These are phyloP conservation scores for Anadara kagoshimensis DNA, from an alignment of 1,140 invertebrate genomes.

Conservation along the genomic window DNA sequence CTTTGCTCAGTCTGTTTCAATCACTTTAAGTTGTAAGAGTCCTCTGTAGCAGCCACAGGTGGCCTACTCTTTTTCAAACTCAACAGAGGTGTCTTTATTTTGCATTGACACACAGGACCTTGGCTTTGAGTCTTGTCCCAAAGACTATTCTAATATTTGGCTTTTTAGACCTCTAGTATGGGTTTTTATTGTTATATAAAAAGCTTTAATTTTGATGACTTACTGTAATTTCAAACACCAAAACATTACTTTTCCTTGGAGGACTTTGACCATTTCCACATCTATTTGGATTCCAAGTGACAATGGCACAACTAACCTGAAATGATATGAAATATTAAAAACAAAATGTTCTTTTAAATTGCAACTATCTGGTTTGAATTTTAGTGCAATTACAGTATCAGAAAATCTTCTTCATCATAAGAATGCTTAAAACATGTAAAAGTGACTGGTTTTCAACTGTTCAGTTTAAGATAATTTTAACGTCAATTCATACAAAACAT, in stretches of 20 bases:
- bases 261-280: conserved; percentile 45
- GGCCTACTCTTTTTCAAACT: too few species aligned
- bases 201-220: neutral
- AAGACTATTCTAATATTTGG: too few species aligned
- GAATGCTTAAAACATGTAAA: too few species aligned
- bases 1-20: too few species aligned
- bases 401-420: neutral
- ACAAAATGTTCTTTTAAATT: neutral
- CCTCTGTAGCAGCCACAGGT: too few species aligned
- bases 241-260: conserved; percentile 2
- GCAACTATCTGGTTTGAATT: neutral
- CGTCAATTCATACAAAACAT: too few species aligned
- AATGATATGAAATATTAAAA: neutral
- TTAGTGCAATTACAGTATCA: neutral
- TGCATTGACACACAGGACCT: too few species aligned
- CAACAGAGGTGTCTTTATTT: too few species aligned
- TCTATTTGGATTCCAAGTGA: conserved; percentile 36
- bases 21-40: too few species aligned
- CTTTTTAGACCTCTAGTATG: too few species aligned
- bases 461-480: neutral
- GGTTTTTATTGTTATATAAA: too few species aligned
- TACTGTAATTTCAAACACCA: conserved; percentile 30
- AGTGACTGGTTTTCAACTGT: neutral
- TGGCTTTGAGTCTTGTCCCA: too few species aligned
- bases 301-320: conserved; percentile 45